Evolutionary conservation across 2,113 vertebrate species (phyloP), one percentile per base, ranked within the genome.

Genomic region (Orthonyx spaldingii): DNA sequence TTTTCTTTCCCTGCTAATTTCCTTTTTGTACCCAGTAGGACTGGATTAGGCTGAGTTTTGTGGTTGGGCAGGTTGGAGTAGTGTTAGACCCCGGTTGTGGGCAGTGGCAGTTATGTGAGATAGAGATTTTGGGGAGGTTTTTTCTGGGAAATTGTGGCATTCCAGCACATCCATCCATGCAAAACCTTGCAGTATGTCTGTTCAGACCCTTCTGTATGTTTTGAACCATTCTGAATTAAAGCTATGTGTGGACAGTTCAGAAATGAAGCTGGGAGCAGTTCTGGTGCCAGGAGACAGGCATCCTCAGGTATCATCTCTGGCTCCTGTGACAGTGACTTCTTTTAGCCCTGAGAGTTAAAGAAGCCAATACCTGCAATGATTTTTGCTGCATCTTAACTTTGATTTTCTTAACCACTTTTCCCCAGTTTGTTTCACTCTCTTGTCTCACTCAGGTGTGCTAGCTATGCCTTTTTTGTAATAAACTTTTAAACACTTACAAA

Each of bases 111-210:
- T 47, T n/a, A 18, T n/a, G 24, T 21, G 24, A 39, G 14, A 55
- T 59, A 70, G 37, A 59, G 32, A 55, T 68, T 78, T 82, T 71
- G n/a, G 27, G 42, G 61, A 49, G 13, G 2, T 23, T 57, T 69
- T 80, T 72, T 41, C 8, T 57, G 20, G 37, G 65, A 70, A n/a
- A 57, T 22, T 65, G 53, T 61, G 50, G 16, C 76, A 49, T 72
- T 61, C n/a, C 41, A 77, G 46, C 0, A 1, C 7, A 77, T 63
- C 28, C 0, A 0, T 50, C 33, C 27, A 7, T 37, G 35, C 42
- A 78, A 91, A 93, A 49, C 11, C 35, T 63, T 32, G 28, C n/a
- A 63, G 28, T 19, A 5, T 50, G 10, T 55, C 61, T 86, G 39
- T 44, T 59, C 55, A 78, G 42, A 35, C 21, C 23, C 11, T 89